Base-by-base conservation (phyloP, 1,140 invertebrate species). In the Penaeus indicus region DNA sequence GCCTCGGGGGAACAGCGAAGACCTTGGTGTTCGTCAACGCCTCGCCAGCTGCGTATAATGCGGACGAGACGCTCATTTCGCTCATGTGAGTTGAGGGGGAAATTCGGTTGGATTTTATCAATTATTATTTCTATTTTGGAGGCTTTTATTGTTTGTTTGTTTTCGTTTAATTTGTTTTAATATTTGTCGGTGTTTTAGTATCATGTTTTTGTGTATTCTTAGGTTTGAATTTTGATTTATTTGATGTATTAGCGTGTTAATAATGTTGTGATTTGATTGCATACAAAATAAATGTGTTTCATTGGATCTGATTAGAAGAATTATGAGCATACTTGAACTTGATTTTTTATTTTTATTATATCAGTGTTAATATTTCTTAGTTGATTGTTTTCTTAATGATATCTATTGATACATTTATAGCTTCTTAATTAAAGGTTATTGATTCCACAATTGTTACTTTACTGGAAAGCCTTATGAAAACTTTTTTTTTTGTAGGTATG, bases 11-110 rank as follows among this genome's bases (percentile, higher is more conserved):
- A 19, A 94, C 94, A 88, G 93, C 94, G 3, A 94, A 95, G 91
- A 95, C 94, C 0, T 92, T 95, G 42, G 94, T 95, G 93, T 94
- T 95, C 91, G 94, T 94, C 77, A 94, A 94, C 91, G 92, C 94
- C 63, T 94, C 93, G 18, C 94, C 94, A 3, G 93, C 93, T 16
- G 92, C 92, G 27, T 93, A 93, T 90, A 94, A 94, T 90, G 89
- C 92, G 38, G 93, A 94, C 27, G 94, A 94, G 90, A 93, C 94
- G 38, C 90, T 94, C 60, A 93, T 93, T 22, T 94, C 94, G 25
- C 92, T 94, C 54, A 93, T 92, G 93, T 94, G 92, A 92, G 93
- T 82, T 22, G 27, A 63, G 62, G 84, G 84, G 38, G 3, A 42
- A 42, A 42, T 42, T 42, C 7, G 4, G 38, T 42, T 42, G 38